phyloP scores from a whole-genome alignment of 2,888 invertebrate genomes.

The Sinodicranocentrus sp. region DNA sequence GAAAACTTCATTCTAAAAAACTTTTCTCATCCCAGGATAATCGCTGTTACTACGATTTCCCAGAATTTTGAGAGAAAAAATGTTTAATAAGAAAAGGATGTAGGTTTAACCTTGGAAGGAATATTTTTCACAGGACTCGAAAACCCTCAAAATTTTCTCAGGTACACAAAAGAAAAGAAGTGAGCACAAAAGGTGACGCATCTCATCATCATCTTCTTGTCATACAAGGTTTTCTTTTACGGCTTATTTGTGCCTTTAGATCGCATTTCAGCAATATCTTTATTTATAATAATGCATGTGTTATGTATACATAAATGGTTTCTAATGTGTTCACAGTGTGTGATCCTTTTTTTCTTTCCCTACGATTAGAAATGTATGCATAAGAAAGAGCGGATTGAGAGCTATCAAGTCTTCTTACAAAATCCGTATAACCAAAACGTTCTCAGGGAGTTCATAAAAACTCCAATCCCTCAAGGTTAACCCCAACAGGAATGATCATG shows the following conservation, averaged over 20 bases:
- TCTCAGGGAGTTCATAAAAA: constrained; percentile 54
- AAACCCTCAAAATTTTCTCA: constrained; percentile 57
- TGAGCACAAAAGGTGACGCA: constrained; percentile 26
- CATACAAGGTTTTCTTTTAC: constrained; percentile 15
- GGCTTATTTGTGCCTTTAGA: constrained; percentile 39
- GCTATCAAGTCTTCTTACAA: constrained; percentile 12
- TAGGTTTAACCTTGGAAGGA: constrained; percentile 52
- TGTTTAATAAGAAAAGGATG: constrained; percentile 34
- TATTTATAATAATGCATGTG: constrained; percentile 18
- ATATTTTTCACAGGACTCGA: constrained; percentile 52
- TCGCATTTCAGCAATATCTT: constrained; percentile 45
- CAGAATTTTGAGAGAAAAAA: constrained; percentile 8
- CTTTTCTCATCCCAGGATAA: constrained; percentile 11
- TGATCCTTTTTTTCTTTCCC: constrained; percentile 53
- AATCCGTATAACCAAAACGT: constrained; percentile 9
- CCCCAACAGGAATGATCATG: constrained; percentile 54
- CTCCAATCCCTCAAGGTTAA: constrained; percentile 59
- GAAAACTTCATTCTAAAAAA: constrained; percentile 16
- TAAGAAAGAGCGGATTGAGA: neutral
- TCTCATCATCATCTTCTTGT: constrained; percentile 20
- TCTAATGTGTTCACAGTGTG: constrained; percentile 58
- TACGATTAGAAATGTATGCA: neutral
- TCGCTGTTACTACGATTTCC: constrained; percentile 49
- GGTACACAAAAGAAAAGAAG: constrained; percentile 1
- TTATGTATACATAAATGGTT: constrained; percentile 53